Conservation (phyloP, 2,797 vertebrate species). For the Phalloptychus januarius region DNA sequence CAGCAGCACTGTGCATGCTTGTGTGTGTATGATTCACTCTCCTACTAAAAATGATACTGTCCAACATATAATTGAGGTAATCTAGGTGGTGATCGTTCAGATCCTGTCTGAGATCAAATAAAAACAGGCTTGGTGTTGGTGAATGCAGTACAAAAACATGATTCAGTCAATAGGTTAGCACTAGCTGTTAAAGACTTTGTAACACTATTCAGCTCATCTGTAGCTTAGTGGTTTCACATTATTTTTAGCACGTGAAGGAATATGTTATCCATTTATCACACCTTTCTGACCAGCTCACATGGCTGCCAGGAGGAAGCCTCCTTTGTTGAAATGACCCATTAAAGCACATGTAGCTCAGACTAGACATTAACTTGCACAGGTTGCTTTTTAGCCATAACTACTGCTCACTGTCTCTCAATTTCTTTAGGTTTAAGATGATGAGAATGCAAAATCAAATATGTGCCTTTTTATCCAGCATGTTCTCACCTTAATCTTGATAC, state of each 20-base stretch:
- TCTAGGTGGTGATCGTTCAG: constrained; percentile 39
- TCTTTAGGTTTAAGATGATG: not conserved
- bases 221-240: constrained; percentile 13
- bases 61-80: constrained; percentile 55
- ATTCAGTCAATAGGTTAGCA: constrained; percentile 14
- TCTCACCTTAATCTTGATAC: not conserved
- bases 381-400: constrained; percentile 2
- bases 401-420: not conserved
- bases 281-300: constrained; percentile 38
- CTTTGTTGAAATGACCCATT: constrained; percentile 47
- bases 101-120: constrained; percentile 16
- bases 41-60: constrained; percentile 43
- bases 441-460: not conserved
- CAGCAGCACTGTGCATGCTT: constrained; percentile 25
- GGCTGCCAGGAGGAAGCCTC: constrained; percentile 48
- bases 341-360: constrained; percentile 35
- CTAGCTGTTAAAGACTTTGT: constrained; percentile 11
- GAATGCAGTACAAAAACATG: constrained; percentile 18
- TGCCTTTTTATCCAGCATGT: not conserved
- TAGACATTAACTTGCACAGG: not conserved
- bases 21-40: constrained; percentile 58
- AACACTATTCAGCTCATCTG: constrained; percentile 1
- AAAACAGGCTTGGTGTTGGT: constrained; percentile 15
- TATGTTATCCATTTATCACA: constrained; percentile 52
- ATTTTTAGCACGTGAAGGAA: constrained; percentile 36